Percentiles rank a stretch among this genome's conserved stretches.
These are phyloP conservation scores for Amblyteles armatorius DNA, from an alignment of 2,888 invertebrate species.

Conservation along the genomic window DNA sequence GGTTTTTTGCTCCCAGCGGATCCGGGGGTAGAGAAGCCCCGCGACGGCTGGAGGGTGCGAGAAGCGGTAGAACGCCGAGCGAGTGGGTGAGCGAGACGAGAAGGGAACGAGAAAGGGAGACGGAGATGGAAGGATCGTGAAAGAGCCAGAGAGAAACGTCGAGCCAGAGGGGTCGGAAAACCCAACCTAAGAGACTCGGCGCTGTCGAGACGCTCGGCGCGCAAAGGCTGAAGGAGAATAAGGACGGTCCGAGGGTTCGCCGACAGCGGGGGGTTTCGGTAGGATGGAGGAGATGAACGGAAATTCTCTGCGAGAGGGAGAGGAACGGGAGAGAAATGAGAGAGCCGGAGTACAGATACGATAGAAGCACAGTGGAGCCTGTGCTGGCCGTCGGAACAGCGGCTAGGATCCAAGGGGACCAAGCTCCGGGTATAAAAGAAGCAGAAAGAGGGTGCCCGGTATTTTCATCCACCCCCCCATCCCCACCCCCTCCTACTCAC, in stretches of 20 bases:
- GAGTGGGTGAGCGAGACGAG: slow-evolving; percentile 46
- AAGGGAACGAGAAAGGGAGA: slow-evolving; percentile 26
- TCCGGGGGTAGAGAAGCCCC: slow-evolving; percentile 48
- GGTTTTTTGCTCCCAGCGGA: slow-evolving; percentile 80
- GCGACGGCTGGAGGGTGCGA: slow-evolving; percentile 61
- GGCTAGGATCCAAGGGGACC: slow-evolving; percentile 78
- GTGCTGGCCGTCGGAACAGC: slow-evolving; percentile 62
- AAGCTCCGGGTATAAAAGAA: slow-evolving; percentile 80
- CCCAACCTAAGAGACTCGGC: slow-evolving; percentile 82
- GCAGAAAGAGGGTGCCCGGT: slow-evolving; percentile 74
- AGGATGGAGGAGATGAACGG: slow-evolving; percentile 35
- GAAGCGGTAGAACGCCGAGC: slow-evolving; percentile 39
- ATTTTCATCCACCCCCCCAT: slow-evolving; percentile 74
- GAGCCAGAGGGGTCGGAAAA: slow-evolving; percentile 74
- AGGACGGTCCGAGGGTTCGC: slow-evolving; percentile 76
- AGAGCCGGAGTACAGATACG: slow-evolving; percentile 59
- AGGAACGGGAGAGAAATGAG: slow-evolving; percentile 42
- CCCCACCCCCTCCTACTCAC: slow-evolving; percentile 57
- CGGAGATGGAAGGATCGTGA: slow-evolving; percentile 32
- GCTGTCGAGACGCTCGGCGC: slow-evolving; percentile 72
- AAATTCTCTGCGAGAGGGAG: slow-evolving; percentile 42
- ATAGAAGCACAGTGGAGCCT: slow-evolving; percentile 58
- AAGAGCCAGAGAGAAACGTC: slow-evolving; percentile 56
- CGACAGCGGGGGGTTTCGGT: slow-evolving; percentile 63
- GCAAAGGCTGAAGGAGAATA: slow-evolving; percentile 80